Percentiles rank a stretch among this genome's conserved stretches.
Evolutionary conservation across 2,888 invertebrate genomes (phyloP).

Genomic region (Xestia ashworthii): DNA sequence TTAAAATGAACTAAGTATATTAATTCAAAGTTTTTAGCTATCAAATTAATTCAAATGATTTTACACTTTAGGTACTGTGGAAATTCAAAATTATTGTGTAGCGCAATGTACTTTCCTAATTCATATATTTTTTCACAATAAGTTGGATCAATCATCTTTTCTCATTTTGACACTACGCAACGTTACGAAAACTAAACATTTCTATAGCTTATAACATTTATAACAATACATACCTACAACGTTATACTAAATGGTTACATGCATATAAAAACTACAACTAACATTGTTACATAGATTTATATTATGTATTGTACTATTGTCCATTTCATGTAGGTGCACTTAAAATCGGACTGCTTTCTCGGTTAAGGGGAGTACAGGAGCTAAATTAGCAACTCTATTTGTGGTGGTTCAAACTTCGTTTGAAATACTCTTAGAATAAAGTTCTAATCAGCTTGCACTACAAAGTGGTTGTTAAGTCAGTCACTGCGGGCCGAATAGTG

Average conservation of each 20-base stretch:
- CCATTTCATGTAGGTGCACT: constrained; percentile 65
- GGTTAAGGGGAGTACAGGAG: no score
- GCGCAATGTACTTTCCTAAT: constrained; percentile 9
- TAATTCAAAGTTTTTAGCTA: neutral
- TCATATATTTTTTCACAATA: neutral
- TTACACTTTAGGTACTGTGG: neutral
- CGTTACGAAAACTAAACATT: constrained; percentile 21
- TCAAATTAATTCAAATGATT: neutral
- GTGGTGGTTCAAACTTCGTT: no score
- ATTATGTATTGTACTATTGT: constrained; percentile 64
- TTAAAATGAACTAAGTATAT: neutral
- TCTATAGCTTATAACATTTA: constrained; percentile 35
- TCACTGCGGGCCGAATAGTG: no score
- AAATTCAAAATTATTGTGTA: neutral
- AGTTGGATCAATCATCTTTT: neutral
- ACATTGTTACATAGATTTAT: constrained; percentile 32
- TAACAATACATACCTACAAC: constrained; percentile 24
- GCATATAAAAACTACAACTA: constrained; percentile 72
- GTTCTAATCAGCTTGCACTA: no score
- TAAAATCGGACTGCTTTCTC: constrained; percentile 4
- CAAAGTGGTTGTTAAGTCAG: no score
- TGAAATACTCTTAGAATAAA: no score
- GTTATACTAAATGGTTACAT: constrained; percentile 43
- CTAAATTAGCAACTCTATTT: no score
- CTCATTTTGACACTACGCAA: constrained; percentile 17